Percentiles rank a stretch among this genome's conserved stretches.
Evolutionary conservation across 2,888 invertebrate genomes (phyloP).

Genomic region (Corythucha ciliata): DNA sequence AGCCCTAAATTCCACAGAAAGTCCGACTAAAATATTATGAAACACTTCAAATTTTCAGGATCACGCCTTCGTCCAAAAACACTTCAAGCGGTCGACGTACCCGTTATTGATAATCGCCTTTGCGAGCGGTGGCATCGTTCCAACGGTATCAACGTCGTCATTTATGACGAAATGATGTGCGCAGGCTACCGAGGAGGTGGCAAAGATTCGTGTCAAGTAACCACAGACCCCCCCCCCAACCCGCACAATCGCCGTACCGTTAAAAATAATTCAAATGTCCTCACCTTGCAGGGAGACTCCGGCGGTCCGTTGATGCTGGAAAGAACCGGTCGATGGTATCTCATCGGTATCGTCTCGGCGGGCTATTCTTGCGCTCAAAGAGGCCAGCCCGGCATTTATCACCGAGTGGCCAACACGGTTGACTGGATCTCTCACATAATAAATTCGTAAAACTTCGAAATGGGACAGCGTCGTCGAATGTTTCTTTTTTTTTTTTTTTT

Average conservation of each 20-base stretch:
- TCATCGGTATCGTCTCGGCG: conserved; percentile 85
- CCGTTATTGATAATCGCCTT: conserved; percentile 78
- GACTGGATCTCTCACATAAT: conserved; percentile 77
- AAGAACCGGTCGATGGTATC: conserved; percentile 75
- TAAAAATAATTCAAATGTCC: not conserved
- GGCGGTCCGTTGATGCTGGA: conserved; percentile 88
- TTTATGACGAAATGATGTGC: conserved; percentile 92
- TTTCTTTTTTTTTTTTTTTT: too few relatives aligned
- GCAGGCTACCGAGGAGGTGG: conserved; percentile 85
- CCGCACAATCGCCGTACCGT: too few relatives aligned
- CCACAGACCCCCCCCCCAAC: too few relatives aligned
- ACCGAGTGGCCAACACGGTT: conserved; percentile 83
- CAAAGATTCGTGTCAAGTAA: conserved; percentile 63
- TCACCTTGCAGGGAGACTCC: conserved; percentile 59
- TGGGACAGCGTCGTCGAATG: too few relatives aligned
- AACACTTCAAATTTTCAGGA: conserved; percentile 44
- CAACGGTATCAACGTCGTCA: conserved; percentile 76
- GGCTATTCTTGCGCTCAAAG: conserved; percentile 90
- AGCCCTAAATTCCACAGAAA: not conserved
- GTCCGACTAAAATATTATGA: not conserved
- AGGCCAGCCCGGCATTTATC: conserved; percentile 89
- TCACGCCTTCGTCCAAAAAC: conserved; percentile 81
- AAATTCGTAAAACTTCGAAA: conserved; percentile 41
- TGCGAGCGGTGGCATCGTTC: conserved; percentile 61
- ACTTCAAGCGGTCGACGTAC: conserved; percentile 82